phyloP scores from a whole-genome alignment of 2,888 invertebrate species.

The Plebejus argus region DNA sequence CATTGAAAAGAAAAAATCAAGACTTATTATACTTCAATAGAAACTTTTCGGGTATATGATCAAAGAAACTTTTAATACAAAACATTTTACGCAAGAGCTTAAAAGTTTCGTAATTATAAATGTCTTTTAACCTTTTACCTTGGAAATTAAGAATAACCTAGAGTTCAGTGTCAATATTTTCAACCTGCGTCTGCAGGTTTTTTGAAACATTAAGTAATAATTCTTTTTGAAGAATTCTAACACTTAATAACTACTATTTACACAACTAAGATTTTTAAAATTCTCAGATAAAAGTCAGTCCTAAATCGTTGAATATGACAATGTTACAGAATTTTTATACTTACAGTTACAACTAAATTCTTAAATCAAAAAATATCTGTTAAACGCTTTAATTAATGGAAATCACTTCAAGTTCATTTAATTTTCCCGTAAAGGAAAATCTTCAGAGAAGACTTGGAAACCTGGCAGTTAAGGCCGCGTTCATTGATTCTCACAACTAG shows the following conservation, averaged over 20 bases:
- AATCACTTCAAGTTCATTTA: slow-evolving; percentile 6
- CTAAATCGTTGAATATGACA: neutral
- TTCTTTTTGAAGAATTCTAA: too few relatives aligned
- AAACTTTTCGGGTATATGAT: too few relatives aligned
- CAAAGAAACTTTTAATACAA: neutral
- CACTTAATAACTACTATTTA: too few relatives aligned
- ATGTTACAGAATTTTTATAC: neutral
- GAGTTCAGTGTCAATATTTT: neutral
- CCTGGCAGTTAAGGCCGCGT: slow-evolving; percentile 9
- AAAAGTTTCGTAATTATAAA: neutral
- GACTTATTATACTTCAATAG: neutral
- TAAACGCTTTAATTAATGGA: neutral
- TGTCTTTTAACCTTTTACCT: neutral
- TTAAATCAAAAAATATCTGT: neutral
- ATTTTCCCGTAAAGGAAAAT: neutral
- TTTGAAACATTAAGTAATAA: too few relatives aligned
- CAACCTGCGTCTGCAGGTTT: neutral
- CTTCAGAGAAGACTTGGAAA: neutral
- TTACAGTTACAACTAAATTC: neutral
- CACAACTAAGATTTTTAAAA: neutral
- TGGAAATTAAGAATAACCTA: neutral
- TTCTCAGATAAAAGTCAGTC: neutral
- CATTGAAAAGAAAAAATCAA: neutral
- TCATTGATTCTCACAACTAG: slow-evolving; percentile 18
- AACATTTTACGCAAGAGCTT: neutral